Percentiles rank a stretch among this genome's conserved stretches.
phyloP scores from a whole-genome alignment of 1,140 invertebrate genomes.

The Dreissena rostriformis region DNA sequence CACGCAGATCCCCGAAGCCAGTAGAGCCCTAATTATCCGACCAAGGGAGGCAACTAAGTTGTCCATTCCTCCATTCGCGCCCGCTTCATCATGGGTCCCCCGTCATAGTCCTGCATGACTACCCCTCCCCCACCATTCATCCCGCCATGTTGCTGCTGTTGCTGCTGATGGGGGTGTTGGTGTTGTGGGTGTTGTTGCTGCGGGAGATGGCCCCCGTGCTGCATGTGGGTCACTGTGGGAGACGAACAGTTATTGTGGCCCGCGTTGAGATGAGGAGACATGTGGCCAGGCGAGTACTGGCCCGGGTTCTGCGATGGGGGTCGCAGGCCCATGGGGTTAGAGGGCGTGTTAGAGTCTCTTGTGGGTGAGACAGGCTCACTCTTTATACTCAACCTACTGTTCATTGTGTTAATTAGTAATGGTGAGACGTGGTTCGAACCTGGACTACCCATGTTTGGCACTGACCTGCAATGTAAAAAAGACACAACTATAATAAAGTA shows the following conservation, averaged over 20 bases:
- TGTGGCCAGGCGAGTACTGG: conserved; percentile 69
- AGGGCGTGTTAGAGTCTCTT: conserved; percentile 83
- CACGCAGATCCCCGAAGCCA: too few species aligned
- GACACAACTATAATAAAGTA: background rate
- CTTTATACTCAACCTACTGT: conserved; percentile 91
- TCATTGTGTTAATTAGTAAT: conserved; percentile 90
- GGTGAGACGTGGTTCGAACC: conserved; percentile 74
- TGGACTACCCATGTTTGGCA: conserved; percentile 44
- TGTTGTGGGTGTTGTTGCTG: conserved; percentile 14
- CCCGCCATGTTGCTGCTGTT: conserved; percentile 40
- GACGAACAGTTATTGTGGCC: conserved; percentile 71
- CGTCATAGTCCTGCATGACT: conserved; percentile 71
- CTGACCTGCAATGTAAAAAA: conserved; percentile 55
- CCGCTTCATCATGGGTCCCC: conserved; percentile 75
- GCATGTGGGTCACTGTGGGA: conserved; percentile 62
- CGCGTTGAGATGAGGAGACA: conserved; percentile 61
- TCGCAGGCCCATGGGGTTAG: conserved; percentile 72
- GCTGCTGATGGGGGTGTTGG: conserved; percentile 38
- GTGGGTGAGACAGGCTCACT: conserved; percentile 97
- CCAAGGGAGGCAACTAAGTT: conserved; percentile 31
- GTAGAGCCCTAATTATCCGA: background rate
- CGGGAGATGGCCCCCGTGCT: conserved; percentile 45
- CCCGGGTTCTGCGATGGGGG: conserved; percentile 69
- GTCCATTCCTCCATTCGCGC: conserved; percentile 75
- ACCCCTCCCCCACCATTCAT: conserved; percentile 22